Evolutionary conservation across 2,797 vertebrate species (phyloP), one percentile per base, ranked within the genome.

Genomic region (Passerculus sandwichensis): DNA sequence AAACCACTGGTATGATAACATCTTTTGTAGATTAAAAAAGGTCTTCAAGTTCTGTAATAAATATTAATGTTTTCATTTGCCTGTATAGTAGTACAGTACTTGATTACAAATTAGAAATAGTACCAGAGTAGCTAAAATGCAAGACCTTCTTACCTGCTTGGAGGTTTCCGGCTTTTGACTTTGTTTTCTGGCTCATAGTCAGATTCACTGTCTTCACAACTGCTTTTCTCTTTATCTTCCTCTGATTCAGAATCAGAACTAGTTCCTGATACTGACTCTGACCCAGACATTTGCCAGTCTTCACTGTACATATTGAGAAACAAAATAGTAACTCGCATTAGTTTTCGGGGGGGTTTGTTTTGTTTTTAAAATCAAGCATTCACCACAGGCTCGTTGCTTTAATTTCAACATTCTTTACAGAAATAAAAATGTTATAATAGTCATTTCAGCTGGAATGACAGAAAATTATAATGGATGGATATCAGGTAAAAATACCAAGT

Each of bases 161-260:
- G 98, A 95, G 98, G 98, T 96, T 99, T 99, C 95, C 97, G 98
- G 97, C 98, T 99, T 97, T 99, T 99, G 79, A 99, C 98, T 98
- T 99, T 99, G 96, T 98, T 98, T 98, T 99, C 98, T 72, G 99
- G 99, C 92, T 99, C 99, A 96, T 99, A 99, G 97, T 99, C 99
- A 74, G 99, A 99, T 82, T 98, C 99, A 0, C 99, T 99, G 94
- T 99, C 99, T 42, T 99, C 99, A 85, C 98, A 98, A 94, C 96
- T 98, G 93, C 97, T 99, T 97, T 98, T 97, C 81, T 95, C 97
- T 98, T 83, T 96, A 73, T 97, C 98, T 94, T 98, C 98, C 88
- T 98, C 98, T 53, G 98, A 98, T 86, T 99, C 99, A 75, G 98
- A 98, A 96, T 98, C 98, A 73, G 98, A 98, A 69, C 96, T 97